Evolutionary conservation across 2,797 vertebrate genomes (phyloP).

Genomic region (Acipenser ruthenus): DNA sequence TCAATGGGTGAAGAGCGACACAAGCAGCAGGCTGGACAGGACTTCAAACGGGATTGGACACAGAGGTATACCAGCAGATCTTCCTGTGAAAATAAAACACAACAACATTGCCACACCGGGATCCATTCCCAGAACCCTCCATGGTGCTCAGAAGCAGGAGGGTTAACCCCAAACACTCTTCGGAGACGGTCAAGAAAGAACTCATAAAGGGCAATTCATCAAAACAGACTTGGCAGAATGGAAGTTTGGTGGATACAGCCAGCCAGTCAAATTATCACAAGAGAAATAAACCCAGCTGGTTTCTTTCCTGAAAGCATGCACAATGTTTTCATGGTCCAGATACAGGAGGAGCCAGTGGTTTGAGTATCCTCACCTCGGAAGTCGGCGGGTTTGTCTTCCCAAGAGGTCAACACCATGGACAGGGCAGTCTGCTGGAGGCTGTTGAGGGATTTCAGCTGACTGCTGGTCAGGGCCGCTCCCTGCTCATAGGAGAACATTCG

Average conservation of each 20-base stretch:
- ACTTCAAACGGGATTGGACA: constrained; percentile 40
- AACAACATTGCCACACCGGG: constrained; percentile 16
- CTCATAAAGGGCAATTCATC: too few relatives aligned
- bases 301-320: too few relatives aligned
- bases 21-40: constrained; percentile 46
- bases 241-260: too few relatives aligned
- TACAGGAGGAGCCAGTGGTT: background rate
- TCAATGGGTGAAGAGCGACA: constrained; percentile 25
- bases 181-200: too few relatives aligned
- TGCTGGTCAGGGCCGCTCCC: constrained; percentile 49
- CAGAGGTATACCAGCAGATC: constrained; percentile 41
- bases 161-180: too few relatives aligned
- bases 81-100: constrained; percentile 35
- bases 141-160: too few relatives aligned
- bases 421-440: constrained; percentile 54
- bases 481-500: constrained; percentile 65
- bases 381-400: constrained; percentile 51
- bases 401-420: constrained; percentile 55
- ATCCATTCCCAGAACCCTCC: background rate
- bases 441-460: constrained; percentile 44
- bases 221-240: too few relatives aligned
- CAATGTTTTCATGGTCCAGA: too few relatives aligned
- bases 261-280: too few relatives aligned
- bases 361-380: constrained; percentile 48
- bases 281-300: too few relatives aligned